Evolutionary conservation across 2,113 vertebrate species (phyloP), one percentile per base, ranked within the genome.

Genomic region (Leptobrachium leishanense): DNA sequence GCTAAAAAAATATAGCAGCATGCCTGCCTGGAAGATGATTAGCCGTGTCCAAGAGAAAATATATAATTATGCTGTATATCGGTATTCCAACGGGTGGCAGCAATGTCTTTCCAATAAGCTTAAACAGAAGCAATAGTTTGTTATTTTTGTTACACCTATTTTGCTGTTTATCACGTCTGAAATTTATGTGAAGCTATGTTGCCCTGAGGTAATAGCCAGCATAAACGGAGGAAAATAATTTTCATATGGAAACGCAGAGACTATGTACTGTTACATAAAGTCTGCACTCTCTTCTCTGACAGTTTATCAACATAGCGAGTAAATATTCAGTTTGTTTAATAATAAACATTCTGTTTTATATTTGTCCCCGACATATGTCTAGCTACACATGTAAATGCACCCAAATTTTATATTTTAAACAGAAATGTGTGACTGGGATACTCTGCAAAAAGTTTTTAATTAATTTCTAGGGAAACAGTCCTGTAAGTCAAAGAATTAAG

Each of bases 61-160:
- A 50, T 50, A 5, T 50, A 50, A 50, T 50, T 50, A 15, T 72
- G 10, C 40, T 9, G 63, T 74, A 41, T 15, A 5, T 39, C 54
- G 42, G 2, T 1, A 3, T 44, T n/a, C 54, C 76, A 63, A 3
- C 3, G 42, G 76, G 63, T 77, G 76, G 76, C 76, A 71, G 54
- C 69, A 63, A 31, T 5, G 6, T 5, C 20, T 59, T 46, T 71
- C 43, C 40, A 62, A 43, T 6, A 62, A 39, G 20, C n/a, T 44
- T 53, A 10, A 2, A n/a, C 9, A 20, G 39, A 64, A 8, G 2
- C 39, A 20, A 31, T 39, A 3, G 13, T 6, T 75, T 54, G 12
- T 75, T 75, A 54, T 15, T 66, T 31, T 9, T 64, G 62, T 64
- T 6, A 54, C n/a, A 6, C 3, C 20, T 67, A 44, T 67, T 75